Percentiles rank a stretch among this genome's conserved stretches.
phyloP scores from a whole-genome alignment of 2,888 invertebrate genomes.

The Neelides folsomi region DNA sequence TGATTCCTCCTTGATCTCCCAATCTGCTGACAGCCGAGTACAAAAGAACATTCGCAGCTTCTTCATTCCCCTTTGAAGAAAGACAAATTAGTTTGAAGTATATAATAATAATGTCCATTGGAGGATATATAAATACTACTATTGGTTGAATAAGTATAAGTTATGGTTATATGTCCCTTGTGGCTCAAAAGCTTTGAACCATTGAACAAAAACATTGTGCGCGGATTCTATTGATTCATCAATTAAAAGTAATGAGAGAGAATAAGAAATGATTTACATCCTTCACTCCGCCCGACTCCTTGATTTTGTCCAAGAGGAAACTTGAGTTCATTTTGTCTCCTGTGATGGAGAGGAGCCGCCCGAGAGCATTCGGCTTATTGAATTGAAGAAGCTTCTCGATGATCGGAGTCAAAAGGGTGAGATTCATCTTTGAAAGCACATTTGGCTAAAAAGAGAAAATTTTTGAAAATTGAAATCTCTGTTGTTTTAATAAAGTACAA shows the following conservation, averaged over 20 bases:
- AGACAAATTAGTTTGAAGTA: no score
- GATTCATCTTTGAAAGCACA: slow-evolving; percentile 22
- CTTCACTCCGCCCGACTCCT: slow-evolving; percentile 14
- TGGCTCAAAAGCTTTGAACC: no score
- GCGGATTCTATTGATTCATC: background rate
- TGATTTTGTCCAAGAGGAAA: slow-evolving; percentile 22
- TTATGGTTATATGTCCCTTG: no score
- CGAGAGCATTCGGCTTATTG: slow-evolving; percentile 27
- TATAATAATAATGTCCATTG: no score
- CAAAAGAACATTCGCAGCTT: slow-evolving; percentile 22
- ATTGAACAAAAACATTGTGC: no score
- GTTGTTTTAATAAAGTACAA: background rate
- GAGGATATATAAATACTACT: no score
- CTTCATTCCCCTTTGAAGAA: slow-evolving; percentile 14
- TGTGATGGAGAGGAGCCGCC: slow-evolving; percentile 22
- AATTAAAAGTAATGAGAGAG: background rate
- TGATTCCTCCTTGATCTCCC: slow-evolving; percentile 23
- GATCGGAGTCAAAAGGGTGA: slow-evolving; percentile 19
- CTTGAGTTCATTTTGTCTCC: slow-evolving; percentile 25
- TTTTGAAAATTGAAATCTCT: background rate
- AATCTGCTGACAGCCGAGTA: slow-evolving; percentile 25
- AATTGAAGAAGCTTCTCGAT: slow-evolving; percentile 22
- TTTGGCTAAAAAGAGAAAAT: slow-evolving; percentile 20
- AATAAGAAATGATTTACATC: slow-evolving; percentile 11
- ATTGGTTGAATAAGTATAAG: no score